Evolutionary conservation across 35 echinoderm and acorn worm species (phyloP), one percentile per base, ranked within the genome.

Genomic region (Nesometra sesokonis): DNA sequence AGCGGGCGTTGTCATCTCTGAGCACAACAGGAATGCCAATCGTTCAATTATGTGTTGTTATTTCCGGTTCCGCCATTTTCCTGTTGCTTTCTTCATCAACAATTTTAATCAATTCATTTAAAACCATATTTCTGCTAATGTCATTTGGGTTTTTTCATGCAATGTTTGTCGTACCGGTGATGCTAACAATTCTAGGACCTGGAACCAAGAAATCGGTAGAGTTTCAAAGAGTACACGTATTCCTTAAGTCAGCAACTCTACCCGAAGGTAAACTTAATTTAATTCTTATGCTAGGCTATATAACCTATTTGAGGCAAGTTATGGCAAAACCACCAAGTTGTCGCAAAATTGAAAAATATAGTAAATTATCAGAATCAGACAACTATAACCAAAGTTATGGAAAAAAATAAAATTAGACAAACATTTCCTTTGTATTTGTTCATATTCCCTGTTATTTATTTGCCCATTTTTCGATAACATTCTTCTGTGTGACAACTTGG

Each of bases 141-240:
- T 76, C 78, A n/a, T 85, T 97, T 34, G 94, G 94, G 13, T 90
- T 88, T 13, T 79, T 97, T 8, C 94, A 97, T 82, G 94, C 90
- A 67, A 80, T 97, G 23, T 76, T 97, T 11, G 92, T 93, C 38
- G 47, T 97, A 76, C 94, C 94, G 0, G 94, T 97, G 31, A 31
- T 97, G 9, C 88, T 97, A 0, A 84, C 90, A 8, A 37, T 83
- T 36, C 9, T 83, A 0, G 81, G 81, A 30, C 81, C 81, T 13
- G 52, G 52, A 67, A 67, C 52, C 2, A 67, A 67, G 9, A 67
- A 67, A 67, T 2, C 23, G 21, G 52, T 67, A 27, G 52, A 67
- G 23, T 19, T 27, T 9, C 52, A 67, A 67, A 5, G 52, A 67
- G 23, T 13, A 19, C 52, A 67, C 7, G 9, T 19, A 11, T 27